Conservation (phyloP, 2,113 vertebrate species). For the Larimichthys crocea region DNA sequence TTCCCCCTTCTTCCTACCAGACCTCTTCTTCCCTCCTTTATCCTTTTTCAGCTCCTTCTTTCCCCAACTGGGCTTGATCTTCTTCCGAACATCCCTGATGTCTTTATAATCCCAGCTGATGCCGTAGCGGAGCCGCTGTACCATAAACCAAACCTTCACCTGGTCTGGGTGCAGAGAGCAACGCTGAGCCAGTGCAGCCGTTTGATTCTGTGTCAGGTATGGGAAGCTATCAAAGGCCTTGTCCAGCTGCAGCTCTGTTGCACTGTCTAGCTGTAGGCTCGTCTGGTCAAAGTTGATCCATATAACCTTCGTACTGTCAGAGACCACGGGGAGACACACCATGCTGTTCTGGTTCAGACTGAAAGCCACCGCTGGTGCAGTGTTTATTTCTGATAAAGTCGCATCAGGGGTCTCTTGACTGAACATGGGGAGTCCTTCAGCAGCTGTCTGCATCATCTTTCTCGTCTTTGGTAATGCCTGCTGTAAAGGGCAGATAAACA, state of each 20-base stretch:
- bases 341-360: constrained; percentile 50
- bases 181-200: constrained; percentile 80
- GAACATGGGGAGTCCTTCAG: neutral
- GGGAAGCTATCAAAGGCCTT: constrained; percentile 90
- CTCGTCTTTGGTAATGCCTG: neutral
- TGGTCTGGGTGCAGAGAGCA: constrained; percentile 87
- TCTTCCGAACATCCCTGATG: constrained; percentile 81
- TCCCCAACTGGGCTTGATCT: constrained; percentile 34
- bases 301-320: constrained; percentile 83
- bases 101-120: constrained; percentile 91
- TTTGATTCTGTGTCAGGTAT: constrained; percentile 85
- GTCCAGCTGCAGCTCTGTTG: constrained; percentile 84
- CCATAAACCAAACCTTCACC: constrained; percentile 92
- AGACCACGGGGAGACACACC: constrained; percentile 86
- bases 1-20: neutral
- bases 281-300: constrained; percentile 86
- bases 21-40: constrained; percentile 7
- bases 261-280: constrained; percentile 70
- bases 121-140: constrained; percentile 88
- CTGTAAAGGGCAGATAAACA: constrained; percentile 12
- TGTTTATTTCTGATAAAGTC: neutral
- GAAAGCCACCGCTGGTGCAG: neutral
- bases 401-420: neutral
- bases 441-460: constrained; percentile 27
- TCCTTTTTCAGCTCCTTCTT: neutral